Percentiles rank a stretch among this genome's conserved stretches.
These are phyloP conservation scores for Patiria miniata DNA, from an alignment of 35 echinoderm and acorn worm genomes.

Conservation along the genomic window DNA sequence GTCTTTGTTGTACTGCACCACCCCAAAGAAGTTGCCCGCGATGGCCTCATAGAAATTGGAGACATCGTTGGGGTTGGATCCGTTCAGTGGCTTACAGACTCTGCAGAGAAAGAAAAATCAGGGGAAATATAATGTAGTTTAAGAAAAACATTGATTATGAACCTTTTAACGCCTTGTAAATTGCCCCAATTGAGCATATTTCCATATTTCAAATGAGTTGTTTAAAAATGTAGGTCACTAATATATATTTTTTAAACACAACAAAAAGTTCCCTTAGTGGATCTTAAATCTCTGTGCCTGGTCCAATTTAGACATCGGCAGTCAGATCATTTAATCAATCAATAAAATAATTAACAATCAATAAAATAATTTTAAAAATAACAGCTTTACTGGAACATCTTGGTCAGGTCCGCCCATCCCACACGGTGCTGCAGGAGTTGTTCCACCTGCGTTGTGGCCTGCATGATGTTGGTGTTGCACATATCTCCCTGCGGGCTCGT, in stretches of 20 bases:
- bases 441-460: slow-evolving; percentile 47
- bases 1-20: slow-evolving; percentile 97
- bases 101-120: slow-evolving; percentile 41
- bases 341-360: too few relatives aligned
- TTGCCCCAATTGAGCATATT: too few relatives aligned
- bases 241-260: too few relatives aligned
- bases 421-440: slow-evolving; percentile 18
- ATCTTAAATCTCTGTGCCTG: too few relatives aligned
- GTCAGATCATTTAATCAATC: too few relatives aligned
- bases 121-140: background rate
- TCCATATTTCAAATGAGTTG: too few relatives aligned
- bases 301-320: too few relatives aligned
- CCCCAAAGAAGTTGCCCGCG: slow-evolving; percentile 82
- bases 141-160: background rate
- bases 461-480: slow-evolving; percentile 66
- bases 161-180: background rate
- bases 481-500: slow-evolving; percentile 54
- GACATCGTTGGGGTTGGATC: slow-evolving; percentile 58
- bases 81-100: slow-evolving; percentile 72
- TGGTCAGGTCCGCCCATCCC: slow-evolving; percentile 40
- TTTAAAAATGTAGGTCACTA: too few relatives aligned
- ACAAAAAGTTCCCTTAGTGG: too few relatives aligned
- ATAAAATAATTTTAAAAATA: background rate
- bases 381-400: slow-evolving; percentile 50
- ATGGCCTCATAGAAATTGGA: slow-evolving; percentile 57